phyloP scores from a whole-genome alignment of 1,140 invertebrate genomes.

The Gerris buenoi region DNA sequence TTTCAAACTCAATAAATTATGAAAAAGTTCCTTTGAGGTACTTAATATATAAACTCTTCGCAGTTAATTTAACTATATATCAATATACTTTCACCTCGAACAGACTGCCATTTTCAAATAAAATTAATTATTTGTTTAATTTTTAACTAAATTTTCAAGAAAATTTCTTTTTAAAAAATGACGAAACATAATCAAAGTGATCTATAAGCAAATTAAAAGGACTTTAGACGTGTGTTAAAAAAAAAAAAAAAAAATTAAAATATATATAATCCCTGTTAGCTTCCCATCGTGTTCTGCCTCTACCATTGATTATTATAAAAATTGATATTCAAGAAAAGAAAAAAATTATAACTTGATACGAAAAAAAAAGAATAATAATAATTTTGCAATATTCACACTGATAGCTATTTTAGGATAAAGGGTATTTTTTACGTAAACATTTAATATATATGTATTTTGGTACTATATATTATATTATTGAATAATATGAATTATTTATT shows the following conservation, averaged over 20 bases:
- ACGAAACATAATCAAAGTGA: constrained; percentile 18
- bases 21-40: too few species aligned
- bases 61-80: neutral
- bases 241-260: neutral
- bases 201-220: neutral
- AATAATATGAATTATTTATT: neutral
- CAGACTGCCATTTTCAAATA: neutral
- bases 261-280: constrained; percentile 8
- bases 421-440: constrained; percentile 21
- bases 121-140: neutral
- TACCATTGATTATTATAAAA: constrained; percentile 2
- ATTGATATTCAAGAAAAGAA: neutral
- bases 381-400: constrained; percentile 17
- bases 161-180: neutral
- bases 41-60: neutral
- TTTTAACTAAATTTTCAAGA: neutral
- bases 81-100: neutral
- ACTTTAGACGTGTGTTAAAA: constrained; percentile 13
- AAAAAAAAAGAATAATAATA: too few species aligned
- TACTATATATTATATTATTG: constrained; percentile 14
- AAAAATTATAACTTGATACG: neutral
- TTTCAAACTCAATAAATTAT: too few species aligned
- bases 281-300: constrained; percentile 19
- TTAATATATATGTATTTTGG: constrained; percentile 20
- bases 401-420: constrained; percentile 22